These are phyloP conservation scores for Stenurella melanura DNA, from an alignment of 2,888 invertebrate genomes.

Conservation along the genomic window DNA sequence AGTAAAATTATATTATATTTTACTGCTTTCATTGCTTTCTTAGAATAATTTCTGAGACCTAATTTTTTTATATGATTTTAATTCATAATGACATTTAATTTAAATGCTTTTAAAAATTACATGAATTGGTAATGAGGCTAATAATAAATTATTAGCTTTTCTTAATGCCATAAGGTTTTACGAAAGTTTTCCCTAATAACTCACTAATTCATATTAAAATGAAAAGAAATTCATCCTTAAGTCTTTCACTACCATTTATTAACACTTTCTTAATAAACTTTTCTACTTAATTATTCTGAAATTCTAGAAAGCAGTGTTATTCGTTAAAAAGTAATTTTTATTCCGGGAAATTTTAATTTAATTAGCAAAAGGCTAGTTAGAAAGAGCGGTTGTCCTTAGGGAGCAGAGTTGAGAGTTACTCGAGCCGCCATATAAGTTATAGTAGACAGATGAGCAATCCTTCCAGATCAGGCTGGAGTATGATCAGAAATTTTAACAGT, in stretches of 20 bases:
- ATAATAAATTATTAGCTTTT: neutral
- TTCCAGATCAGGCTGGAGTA: conserved; percentile 16
- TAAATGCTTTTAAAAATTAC: neutral
- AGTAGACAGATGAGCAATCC: neutral
- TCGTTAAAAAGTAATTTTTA: conserved; percentile 43
- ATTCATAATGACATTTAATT: too few relatives aligned
- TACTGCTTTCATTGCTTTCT: too few relatives aligned
- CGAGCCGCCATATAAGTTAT: conserved; percentile 40
- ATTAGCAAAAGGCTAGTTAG: conserved; percentile 40
- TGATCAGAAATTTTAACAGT: too few relatives aligned
- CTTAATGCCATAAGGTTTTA: neutral
- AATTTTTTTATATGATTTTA: too few relatives aligned
- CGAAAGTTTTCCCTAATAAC: neutral
- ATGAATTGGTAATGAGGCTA: neutral
- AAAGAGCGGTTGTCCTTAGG: conserved; percentile 26
- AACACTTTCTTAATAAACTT: conserved; percentile 41
- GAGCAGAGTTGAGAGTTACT: conserved; percentile 36
- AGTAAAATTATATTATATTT: too few relatives aligned
- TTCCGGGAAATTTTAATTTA: conserved; percentile 42
- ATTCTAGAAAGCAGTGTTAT: conserved; percentile 36
- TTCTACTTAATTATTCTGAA: conserved; percentile 41
- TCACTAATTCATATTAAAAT: neutral
- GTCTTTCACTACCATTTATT: conserved; percentile 19
- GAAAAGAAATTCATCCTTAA: neutral
- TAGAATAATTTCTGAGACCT: too few relatives aligned